Percentiles rank a stretch among this genome's conserved stretches.
These are phyloP conservation scores for Eulemur rufifrons DNA, from an alignment of 2,113 vertebrate genomes.

Conservation along the genomic window DNA sequence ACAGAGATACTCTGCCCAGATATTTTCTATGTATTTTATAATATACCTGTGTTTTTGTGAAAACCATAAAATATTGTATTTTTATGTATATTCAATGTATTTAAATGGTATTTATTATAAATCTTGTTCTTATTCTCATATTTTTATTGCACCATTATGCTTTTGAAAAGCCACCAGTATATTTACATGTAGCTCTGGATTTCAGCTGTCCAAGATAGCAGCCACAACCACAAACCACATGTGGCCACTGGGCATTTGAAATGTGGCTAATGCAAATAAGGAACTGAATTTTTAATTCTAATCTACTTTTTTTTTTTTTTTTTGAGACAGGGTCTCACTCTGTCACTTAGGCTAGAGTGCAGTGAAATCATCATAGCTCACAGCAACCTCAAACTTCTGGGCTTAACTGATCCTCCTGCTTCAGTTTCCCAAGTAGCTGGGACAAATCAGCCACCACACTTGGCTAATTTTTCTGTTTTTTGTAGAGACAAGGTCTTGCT, in stretches of 20 bases:
- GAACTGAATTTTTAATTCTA: neutral
- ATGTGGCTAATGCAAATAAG: neutral
- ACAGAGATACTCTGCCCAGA: neutral
- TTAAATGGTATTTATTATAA: neutral
- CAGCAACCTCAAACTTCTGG: too few species aligned
- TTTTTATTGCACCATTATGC: neutral
- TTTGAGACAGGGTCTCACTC: neutral
- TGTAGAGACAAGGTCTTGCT: too few species aligned
- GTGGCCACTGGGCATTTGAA: neutral
- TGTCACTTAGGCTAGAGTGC: too few species aligned
- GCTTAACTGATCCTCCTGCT: too few species aligned
- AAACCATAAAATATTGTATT: neutral
- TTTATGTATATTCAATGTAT: neutral
- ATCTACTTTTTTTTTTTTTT: neutral
- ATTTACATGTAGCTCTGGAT: neutral
- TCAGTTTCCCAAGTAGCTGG: too few species aligned
- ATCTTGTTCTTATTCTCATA: neutral
- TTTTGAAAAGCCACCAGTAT: neutral
- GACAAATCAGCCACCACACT: too few species aligned
- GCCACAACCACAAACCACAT: neutral
- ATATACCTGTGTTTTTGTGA: neutral
- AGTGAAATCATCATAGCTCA: too few species aligned
- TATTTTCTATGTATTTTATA: neutral
- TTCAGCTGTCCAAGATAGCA: neutral
- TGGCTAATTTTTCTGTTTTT: too few species aligned